These are phyloP conservation scores for Gryllus bimaculatus DNA, from an alignment of 1,140 invertebrate genomes.

Conservation along the genomic window DNA sequence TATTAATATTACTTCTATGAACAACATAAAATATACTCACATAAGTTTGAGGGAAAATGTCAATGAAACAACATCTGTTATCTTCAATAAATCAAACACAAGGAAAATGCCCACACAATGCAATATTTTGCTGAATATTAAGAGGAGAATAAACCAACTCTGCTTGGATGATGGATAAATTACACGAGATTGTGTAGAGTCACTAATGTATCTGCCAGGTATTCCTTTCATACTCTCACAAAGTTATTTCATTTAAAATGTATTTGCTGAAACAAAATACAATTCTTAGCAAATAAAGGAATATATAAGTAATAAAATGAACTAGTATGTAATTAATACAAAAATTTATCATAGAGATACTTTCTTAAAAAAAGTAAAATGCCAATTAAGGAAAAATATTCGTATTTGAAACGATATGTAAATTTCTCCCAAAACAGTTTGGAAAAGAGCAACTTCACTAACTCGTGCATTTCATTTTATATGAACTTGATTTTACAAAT, in stretches of 20 bases:
- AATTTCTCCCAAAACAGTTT: too few species aligned
- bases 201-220: constrained; percentile 16
- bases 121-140: constrained; percentile 18
- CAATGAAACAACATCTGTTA: constrained; percentile 11
- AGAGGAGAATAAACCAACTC: constrained; percentile 17
- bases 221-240: constrained; percentile 20
- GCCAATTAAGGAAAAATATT: too few species aligned
- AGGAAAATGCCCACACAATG: constrained; percentile 18
- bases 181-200: constrained; percentile 14
- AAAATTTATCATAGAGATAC: too few species aligned
- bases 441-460: too few species aligned
- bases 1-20: neutral
- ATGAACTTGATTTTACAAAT: too few species aligned
- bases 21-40: constrained; percentile 18
- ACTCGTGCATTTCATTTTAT: too few species aligned
- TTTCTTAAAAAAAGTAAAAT: too few species aligned
- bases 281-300: too few species aligned
- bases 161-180: constrained; percentile 20
- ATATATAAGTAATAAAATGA: too few species aligned
- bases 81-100: constrained; percentile 19
- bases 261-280: neutral
- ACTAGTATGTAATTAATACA: too few species aligned
- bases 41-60: constrained; percentile 20
- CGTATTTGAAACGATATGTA: too few species aligned
- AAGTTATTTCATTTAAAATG: neutral